Base-by-base conservation (phyloP, 2,797 vertebrate species). In the Sorex maritimensis region DNA sequence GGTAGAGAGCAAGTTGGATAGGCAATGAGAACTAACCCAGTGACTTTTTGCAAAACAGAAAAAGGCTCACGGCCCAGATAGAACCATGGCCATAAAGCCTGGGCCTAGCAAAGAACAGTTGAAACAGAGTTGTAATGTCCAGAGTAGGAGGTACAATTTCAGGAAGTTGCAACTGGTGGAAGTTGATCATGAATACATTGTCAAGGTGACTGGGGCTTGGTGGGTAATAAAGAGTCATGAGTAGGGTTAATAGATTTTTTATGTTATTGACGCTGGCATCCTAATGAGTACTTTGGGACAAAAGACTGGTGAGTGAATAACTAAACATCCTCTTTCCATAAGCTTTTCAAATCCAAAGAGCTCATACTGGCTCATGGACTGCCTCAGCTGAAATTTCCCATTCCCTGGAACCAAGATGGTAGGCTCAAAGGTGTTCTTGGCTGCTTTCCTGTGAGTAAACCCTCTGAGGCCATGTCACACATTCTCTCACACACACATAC, bases 291-390 rank as follows among this genome's bases (percentile, higher is more conserved):
- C 69, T 65, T 74, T 38, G 68, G 82, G 38, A 26, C 71, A 38
- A 52, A 88, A 90, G 68, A 6, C 19, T 65, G 65, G 41, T 82
- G 67, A 49, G 26, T 69, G 23, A 63, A 89, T 78, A 49, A 41
- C 13, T 71, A 69, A 87, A 65, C 9, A 12, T 3, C 0, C 23
- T 4, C 17, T 72, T 84, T 5, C 34, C 28, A 41, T 23, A 78
- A 85, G 9, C 10, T 74, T 74, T 82, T 80, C 61, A 58, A 82
- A 23, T 10, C 9, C 61, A 80, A n/a, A 68, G 17, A 30, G 30
- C 44, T 63, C 24, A 38, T 28, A 10, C 73, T 83, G 34, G 21
- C 26, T 68, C 3, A 3, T 87, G 44, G 17, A 13, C 55, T 41
- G 46, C 5, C 77, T 26, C 38, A 91, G 24, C 30, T 71, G 4